phyloP scores from a whole-genome alignment of 2,888 invertebrate genomes.

The Caenorhabditis zanzibari region DNA sequence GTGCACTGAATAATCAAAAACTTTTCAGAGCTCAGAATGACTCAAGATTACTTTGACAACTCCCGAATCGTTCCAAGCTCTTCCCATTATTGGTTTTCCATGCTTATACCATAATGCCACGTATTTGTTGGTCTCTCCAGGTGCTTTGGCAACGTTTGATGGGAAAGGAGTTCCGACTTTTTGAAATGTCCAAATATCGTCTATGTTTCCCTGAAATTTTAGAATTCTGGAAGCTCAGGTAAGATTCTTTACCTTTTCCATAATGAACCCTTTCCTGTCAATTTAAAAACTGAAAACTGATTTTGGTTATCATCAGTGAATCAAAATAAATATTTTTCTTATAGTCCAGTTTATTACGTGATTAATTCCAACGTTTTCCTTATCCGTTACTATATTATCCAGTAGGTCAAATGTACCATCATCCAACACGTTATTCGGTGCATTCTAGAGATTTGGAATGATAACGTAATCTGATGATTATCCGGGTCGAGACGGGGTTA shows the following conservation, averaged over 20 bases:
- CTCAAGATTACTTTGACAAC: constrained; percentile 58
- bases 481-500: neutral
- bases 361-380: neutral
- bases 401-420: constrained; percentile 8
- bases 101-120: constrained; percentile 70
- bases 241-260: constrained; percentile 35
- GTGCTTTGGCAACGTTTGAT: constrained; percentile 55
- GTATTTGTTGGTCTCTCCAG: constrained; percentile 68
- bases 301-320: neutral
- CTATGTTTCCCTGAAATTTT: constrained; percentile 52
- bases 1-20: constrained; percentile 50
- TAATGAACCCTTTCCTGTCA: constrained; percentile 40
- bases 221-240: neutral
- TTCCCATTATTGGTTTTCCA: constrained; percentile 69
- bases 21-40: neutral
- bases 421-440: constrained; percentile 27
- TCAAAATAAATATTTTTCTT: neutral
- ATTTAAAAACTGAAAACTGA: constrained; percentile 34
- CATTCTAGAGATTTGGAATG: constrained; percentile 35
- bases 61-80: constrained; percentile 70
- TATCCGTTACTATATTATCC: neutral
- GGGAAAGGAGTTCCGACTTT: constrained; percentile 69
- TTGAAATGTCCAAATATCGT: constrained; percentile 67
- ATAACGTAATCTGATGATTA: constrained; percentile 60
- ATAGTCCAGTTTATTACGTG: constrained; percentile 2